Base-by-base conservation (phyloP, 1,140 invertebrate species). In the Holcopasites calliopsidis region DNA sequence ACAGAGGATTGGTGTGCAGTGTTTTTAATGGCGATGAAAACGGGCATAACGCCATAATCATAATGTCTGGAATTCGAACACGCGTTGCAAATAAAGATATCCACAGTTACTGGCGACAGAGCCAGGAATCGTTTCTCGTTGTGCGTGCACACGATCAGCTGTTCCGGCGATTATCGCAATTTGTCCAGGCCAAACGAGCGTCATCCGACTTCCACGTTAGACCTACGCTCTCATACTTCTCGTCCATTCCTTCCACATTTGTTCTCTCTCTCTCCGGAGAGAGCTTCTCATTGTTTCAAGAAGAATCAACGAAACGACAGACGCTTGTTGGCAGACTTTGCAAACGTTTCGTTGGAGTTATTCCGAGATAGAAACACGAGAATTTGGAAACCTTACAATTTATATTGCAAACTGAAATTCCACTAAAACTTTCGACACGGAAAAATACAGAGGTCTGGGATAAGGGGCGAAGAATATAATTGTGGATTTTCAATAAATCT, bases 131-230 rank as follows among this genome's bases (percentile, higher is more conserved):
- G 47, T 52, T 58, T 55, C 61, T 68, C 72, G 62, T 66, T 73
- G 75, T 71, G 44, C 38, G 26, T 35, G n/a, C n/a, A 64, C 74
- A 58, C 26, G 64, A 77, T 58, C 74, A 76, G 68, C 61, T 77
- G 71, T 75, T 75, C 62, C 72, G 61, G 71, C 13, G 57, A 52
- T 68, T 75, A 75, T 40, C 16, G 5, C 72, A 75, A 75, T 68
- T 75, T 75, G 72, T 38, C 72, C 31, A 23, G 42, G 72, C n/a
- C 72, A 75, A 75, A 75, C 72, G 72, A 75, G 72, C 72, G 62
- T 68, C 72, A 75, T 75, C 72, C 62, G 72, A 75, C 62, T 40
- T 57, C 72, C 62, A 57, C 62, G n/a, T 68, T 68, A 47, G 68
- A 75, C 61, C 72, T 75, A 75, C 72, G 61, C 71, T 44, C 65